Evolutionary conservation across 2,113 vertebrate species (phyloP).

Genomic region (Petrocephalus zakoni): DNA sequence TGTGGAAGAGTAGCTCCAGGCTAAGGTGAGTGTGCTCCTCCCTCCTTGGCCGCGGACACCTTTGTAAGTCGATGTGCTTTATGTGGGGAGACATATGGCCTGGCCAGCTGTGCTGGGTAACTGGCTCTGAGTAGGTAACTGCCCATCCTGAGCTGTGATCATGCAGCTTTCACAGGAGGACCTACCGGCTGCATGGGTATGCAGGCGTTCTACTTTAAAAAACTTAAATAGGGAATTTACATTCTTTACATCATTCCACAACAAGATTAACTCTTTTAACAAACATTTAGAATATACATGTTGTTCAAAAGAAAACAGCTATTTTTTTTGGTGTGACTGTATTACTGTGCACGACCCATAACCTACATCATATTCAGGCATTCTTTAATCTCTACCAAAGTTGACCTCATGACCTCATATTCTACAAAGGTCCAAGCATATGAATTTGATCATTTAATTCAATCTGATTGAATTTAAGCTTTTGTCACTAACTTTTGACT

Average conservation of each 20-base stretch:
- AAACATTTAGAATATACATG: background rate
- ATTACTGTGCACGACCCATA: background rate
- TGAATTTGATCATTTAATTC: background rate
- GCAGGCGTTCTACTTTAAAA: background rate
- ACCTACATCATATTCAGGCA: background rate
- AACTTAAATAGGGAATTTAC: background rate
- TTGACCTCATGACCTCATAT: background rate
- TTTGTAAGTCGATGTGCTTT: conserved; percentile 20
- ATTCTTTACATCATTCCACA: background rate
- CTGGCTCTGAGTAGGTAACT: background rate
- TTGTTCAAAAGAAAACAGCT: background rate
- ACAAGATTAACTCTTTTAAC: background rate
- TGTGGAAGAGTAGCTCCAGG: background rate
- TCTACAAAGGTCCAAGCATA: background rate
- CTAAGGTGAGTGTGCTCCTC: background rate
- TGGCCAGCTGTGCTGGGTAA: background rate
- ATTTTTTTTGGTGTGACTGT: background rate
- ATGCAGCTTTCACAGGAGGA: background rate
- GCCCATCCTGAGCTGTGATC: background rate
- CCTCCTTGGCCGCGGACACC: background rate
- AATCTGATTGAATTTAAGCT: background rate
- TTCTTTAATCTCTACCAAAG: background rate
- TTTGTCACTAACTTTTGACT: background rate
- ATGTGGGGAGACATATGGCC: conserved; percentile 23
- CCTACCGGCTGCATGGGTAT: background rate